Percentiles rank a stretch among this genome's conserved stretches.
phyloP scores from a whole-genome alignment of 1,140 invertebrate genomes.

The Antheraea mylitta region DNA sequence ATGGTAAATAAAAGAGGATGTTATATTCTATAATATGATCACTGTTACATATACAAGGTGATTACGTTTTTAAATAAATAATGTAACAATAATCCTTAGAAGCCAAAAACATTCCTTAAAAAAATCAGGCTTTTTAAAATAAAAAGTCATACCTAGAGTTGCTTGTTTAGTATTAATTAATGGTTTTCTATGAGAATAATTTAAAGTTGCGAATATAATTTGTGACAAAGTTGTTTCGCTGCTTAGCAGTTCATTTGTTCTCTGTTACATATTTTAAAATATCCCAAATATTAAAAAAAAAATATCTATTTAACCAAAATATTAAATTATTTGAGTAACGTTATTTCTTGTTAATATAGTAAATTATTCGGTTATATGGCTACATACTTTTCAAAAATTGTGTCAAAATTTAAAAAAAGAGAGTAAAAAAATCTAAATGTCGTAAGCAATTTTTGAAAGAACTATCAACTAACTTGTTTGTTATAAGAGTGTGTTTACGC shows the following conservation, averaged over 20 bases:
- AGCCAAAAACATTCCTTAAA: not conserved
- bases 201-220: not conserved
- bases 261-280: not conserved
- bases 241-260: conserved; percentile 37
- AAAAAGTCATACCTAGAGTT: not conserved
- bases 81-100: not conserved
- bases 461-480: no score
- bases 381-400: no score
- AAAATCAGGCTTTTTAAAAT: not conserved
- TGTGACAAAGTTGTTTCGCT: conserved; percentile 31
- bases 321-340: no score
- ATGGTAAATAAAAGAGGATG: no score
- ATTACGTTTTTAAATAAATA: not conserved
- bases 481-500: no score
- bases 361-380: no score
- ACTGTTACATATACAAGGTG: no score
- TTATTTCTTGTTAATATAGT: no score
- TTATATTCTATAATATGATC: no score
- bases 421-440: no score
- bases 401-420: no score
- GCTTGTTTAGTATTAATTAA: not conserved
- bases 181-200: not conserved
- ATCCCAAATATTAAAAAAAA: not conserved
- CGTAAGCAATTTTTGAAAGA: no score
- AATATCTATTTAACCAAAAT: not conserved